Conservation (phyloP, 2,797 vertebrate genomes). For the Myotis findleyi region DNA sequence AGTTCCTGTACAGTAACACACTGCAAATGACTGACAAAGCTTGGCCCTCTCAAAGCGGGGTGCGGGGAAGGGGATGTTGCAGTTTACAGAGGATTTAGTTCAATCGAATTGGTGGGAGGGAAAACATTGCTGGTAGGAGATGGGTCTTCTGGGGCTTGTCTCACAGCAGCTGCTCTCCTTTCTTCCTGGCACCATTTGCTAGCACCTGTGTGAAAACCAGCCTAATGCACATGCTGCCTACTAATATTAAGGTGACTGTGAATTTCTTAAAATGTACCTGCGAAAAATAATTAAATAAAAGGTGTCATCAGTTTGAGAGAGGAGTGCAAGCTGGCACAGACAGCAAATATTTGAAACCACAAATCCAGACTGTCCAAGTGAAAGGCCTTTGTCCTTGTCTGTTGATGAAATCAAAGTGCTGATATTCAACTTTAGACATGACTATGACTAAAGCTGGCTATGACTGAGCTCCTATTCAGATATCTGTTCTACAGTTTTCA, state of each 20-base stretch:
- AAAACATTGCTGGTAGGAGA: background rate
- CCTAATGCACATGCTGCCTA: background rate
- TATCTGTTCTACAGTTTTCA: background rate
- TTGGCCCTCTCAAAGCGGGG: background rate
- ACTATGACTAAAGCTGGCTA: background rate
- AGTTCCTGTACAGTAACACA: background rate
- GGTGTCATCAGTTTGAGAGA: background rate
- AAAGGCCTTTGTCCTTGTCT: background rate
- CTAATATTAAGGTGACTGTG: background rate
- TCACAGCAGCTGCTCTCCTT: background rate
- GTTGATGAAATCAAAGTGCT: constrained; percentile 13
- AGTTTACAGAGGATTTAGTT: background rate
- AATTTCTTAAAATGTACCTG: constrained; percentile 11
- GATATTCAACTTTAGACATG: background rate
- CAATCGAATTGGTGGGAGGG: background rate
- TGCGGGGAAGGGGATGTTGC: fast-evolving
- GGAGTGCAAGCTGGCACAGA: background rate
- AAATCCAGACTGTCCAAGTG: background rate
- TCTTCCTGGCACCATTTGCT: background rate
- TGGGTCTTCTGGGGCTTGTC: background rate
- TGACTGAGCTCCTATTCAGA: background rate
- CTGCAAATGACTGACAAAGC: background rate
- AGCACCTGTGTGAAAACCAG: background rate
- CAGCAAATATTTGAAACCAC: background rate
- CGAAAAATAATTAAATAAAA: constrained; percentile 13